Conservation (phyloP, 2,888 invertebrate species). For the Lapara coniferarum region DNA sequence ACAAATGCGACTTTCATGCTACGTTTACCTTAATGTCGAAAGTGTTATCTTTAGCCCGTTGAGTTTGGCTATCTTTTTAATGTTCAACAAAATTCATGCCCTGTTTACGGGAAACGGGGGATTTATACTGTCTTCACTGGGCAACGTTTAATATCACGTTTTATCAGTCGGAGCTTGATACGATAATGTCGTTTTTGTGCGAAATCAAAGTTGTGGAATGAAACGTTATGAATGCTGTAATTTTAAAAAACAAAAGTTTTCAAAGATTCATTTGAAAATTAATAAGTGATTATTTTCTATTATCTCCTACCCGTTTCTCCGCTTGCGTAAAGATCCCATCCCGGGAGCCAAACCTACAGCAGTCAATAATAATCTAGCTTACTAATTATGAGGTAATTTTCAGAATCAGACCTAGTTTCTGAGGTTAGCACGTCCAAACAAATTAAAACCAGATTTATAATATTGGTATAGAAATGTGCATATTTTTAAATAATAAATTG, state of each 20-base stretch:
- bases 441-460: too few species aligned
- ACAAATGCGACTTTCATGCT: constrained; percentile 43
- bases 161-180: constrained; percentile 11
- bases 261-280: too few species aligned
- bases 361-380: too few species aligned
- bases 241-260: not conserved
- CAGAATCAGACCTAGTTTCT: too few species aligned
- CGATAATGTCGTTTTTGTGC: not conserved
- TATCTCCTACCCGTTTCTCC: too few species aligned
- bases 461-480: too few species aligned
- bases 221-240: not conserved
- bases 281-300: too few species aligned
- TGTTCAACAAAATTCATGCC: constrained; percentile 40
- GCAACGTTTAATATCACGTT: constrained; percentile 15
- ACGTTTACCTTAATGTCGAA: constrained; percentile 35
- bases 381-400: too few species aligned
- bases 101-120: constrained; percentile 37
- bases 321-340: too few species aligned
- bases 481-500: too few species aligned
- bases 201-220: constrained; percentile 5
- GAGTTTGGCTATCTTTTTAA: constrained; percentile 36
- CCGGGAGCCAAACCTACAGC: too few species aligned
- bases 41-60: constrained; percentile 34
- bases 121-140: constrained; percentile 37
- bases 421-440: too few species aligned